Evolutionary conservation across 2,797 vertebrate species (phyloP).

Genomic region (Acrossocheilus wenchowensis): DNA sequence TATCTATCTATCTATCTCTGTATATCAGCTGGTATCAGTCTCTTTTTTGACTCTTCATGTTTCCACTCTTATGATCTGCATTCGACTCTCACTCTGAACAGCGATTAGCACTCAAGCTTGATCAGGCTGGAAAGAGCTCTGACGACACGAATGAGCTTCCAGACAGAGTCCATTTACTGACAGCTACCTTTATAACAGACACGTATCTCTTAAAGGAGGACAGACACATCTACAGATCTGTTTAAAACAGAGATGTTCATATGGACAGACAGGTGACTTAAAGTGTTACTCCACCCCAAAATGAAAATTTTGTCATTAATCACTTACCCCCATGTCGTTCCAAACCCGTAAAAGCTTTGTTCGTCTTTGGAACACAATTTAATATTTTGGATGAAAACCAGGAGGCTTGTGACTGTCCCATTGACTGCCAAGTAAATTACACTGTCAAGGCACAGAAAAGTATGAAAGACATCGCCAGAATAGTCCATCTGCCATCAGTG

Average conservation of each 20-base stretch:
- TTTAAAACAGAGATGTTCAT: background rate
- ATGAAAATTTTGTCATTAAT: no score
- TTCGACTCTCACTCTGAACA: background rate
- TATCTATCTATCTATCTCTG: no score
- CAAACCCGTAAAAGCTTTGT: no score
- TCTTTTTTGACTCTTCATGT: background rate
- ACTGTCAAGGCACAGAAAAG: no score
- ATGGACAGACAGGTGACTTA: background rate
- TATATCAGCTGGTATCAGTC: background rate
- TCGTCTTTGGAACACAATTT: no score
- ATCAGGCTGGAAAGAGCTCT: background rate
- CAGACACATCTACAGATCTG: background rate
- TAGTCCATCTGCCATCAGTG: no score
- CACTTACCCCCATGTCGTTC: no score
- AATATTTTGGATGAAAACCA: no score
- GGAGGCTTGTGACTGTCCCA: no score
- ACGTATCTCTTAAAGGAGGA: background rate
- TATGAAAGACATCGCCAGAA: no score
- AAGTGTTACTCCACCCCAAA: no score
- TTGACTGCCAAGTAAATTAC: no score
- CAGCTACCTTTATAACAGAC: slow-evolving; percentile 3
- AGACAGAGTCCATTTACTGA: background rate
- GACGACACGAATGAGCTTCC: background rate
- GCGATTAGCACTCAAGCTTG: background rate
- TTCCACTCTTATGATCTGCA: background rate